Conservation (phyloP, 1,140 invertebrate genomes). For the Acromyrmex heyeri region DNA sequence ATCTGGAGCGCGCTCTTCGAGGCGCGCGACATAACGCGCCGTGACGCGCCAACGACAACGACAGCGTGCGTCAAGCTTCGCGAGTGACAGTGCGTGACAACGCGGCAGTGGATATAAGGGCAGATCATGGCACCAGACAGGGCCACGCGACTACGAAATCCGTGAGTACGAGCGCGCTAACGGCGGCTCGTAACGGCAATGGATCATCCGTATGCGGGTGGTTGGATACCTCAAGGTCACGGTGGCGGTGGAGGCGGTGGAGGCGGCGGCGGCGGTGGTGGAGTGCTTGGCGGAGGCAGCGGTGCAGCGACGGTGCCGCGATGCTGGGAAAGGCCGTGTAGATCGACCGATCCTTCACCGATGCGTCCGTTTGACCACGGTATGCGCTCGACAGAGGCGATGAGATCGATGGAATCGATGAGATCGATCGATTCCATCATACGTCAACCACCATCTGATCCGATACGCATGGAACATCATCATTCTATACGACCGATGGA, state of each 20-base stretch:
- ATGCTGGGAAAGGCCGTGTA: slow-evolving; percentile 84
- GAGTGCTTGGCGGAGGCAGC: slow-evolving; percentile 10
- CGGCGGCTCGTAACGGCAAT: slow-evolving; percentile 71
- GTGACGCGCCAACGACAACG: slow-evolving; percentile 51
- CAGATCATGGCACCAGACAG: slow-evolving; percentile 80
- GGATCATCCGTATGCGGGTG: slow-evolving; percentile 83
- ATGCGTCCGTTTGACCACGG: slow-evolving; percentile 84
- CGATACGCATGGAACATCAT: slow-evolving; percentile 74
- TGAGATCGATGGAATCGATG: slow-evolving; percentile 85
- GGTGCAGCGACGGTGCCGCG: slow-evolving; percentile 72
- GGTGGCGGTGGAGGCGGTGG: slow-evolving; percentile 60
- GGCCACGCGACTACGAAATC: slow-evolving; percentile 73
- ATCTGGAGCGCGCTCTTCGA: slow-evolving; percentile 19
- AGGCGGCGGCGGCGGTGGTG: slow-evolving; percentile 47
- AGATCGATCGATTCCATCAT: slow-evolving; percentile 83
- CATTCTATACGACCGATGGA: slow-evolving; percentile 81
- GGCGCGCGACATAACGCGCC: slow-evolving; percentile 28
- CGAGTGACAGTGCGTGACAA: slow-evolving; percentile 65
- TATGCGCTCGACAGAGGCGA: slow-evolving; percentile 83
- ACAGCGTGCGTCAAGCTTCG: slow-evolving; percentile 51
- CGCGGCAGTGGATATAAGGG: slow-evolving; percentile 35
- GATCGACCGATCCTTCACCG: slow-evolving; percentile 85
- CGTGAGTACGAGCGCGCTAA: slow-evolving; percentile 37
- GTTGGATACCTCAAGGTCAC: slow-evolving; percentile 82
- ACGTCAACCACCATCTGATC: slow-evolving; percentile 74